phyloP scores from a whole-genome alignment of 1,140 invertebrate genomes.

The Atopsyche davidsoni region DNA sequence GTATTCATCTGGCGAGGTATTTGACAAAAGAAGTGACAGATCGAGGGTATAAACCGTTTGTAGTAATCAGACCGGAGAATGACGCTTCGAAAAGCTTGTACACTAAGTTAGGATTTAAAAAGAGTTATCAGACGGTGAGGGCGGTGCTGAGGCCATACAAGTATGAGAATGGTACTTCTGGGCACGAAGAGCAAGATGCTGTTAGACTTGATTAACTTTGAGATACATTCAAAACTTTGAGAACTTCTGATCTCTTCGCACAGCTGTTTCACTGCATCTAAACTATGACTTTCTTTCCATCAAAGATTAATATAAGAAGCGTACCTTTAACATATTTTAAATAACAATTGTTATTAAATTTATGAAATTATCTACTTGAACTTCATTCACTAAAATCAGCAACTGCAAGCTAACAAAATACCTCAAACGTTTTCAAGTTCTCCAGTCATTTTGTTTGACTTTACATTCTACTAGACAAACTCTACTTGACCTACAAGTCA shows the following conservation, averaged over 20 bases:
- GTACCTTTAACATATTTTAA: conserved; percentile 13
- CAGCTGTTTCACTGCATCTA: conserved; percentile 24
- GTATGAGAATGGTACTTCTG: conserved; percentile 24
- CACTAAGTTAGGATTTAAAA: conserved; percentile 71
- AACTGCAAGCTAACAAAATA: conserved; percentile 24
- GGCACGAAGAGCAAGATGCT: conserved; percentile 20
- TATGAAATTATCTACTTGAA: conserved; percentile 6
- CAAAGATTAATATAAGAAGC: conserved; percentile 5
- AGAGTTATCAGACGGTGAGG: conserved; percentile 67
- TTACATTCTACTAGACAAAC: no score
- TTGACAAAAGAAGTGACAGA: conserved; percentile 64
- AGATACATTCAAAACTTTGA: conserved; percentile 10
- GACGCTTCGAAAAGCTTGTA: conserved; percentile 74
- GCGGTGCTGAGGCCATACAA: conserved; percentile 62
- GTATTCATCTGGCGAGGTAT: conserved; percentile 59
- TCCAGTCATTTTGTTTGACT: background rate
- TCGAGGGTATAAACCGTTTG: conserved; percentile 73
- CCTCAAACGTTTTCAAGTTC: background rate
- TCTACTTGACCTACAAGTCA: no score
- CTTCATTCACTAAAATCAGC: conserved; percentile 25
- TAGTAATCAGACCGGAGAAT: conserved; percentile 79
- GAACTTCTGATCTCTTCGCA: conserved; percentile 24
- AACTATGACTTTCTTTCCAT: background rate
- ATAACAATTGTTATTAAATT: conserved; percentile 1
- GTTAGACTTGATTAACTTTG: conserved; percentile 17